Conservation (phyloP, 2,113 vertebrate genomes). For the Morone chrysops region DNA sequence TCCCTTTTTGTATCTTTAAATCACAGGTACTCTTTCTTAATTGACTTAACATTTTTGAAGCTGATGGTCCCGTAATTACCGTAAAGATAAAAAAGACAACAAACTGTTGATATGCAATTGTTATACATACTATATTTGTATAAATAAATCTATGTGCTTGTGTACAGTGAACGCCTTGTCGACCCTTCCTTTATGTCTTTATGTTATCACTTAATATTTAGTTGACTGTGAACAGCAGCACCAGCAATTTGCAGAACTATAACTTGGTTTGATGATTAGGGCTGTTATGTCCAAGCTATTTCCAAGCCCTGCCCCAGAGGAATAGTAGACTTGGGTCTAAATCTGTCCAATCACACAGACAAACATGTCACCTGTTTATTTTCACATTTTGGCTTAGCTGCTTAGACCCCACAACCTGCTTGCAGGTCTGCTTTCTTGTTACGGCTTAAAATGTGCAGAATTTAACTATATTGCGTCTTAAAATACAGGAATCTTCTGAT, state of each 20-base stretch:
- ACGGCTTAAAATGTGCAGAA: no score
- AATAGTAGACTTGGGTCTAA: neutral
- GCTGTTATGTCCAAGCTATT: neutral
- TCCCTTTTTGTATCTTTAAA: slow-evolving; percentile 80
- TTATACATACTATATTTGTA: slow-evolving; percentile 90
- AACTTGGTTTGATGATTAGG: neutral
- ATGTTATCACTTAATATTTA: neutral
- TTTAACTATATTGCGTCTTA: neutral
- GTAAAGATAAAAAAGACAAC: slow-evolving; percentile 68
- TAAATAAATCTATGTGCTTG: slow-evolving; percentile 87
- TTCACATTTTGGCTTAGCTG: neutral
- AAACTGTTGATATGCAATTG: slow-evolving; percentile 87
- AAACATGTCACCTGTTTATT: neutral
- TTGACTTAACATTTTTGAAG: slow-evolving; percentile 81
- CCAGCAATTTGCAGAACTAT: neutral
- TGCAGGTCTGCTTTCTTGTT: neutral
- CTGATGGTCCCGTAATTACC: slow-evolving; percentile 77
- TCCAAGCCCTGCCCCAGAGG: neutral
- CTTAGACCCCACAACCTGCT: neutral
- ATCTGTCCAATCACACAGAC: neutral
- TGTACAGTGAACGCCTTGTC: slow-evolving; percentile 73
- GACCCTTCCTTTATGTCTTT: slow-evolving; percentile 4
- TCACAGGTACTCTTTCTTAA: slow-evolving; percentile 80
- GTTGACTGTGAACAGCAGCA: no score
- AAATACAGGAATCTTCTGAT: neutral